Evolutionary conservation across 2,113 vertebrate species (phyloP).

Genomic region (Canis aureus): DNA sequence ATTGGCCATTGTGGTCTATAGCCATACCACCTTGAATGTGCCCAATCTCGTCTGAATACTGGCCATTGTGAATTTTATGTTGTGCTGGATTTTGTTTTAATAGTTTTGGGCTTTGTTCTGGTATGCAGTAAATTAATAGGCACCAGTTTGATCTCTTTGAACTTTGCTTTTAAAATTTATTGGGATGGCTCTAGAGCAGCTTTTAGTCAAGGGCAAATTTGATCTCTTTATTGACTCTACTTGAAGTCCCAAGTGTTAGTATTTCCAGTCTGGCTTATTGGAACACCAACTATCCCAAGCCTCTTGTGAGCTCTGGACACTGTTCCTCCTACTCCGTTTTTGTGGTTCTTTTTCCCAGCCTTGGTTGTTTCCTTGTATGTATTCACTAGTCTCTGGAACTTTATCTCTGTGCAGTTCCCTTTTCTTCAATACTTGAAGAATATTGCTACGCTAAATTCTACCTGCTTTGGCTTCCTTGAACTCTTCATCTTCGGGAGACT

Average conservation of each 20-base stretch:
- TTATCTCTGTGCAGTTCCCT: not conserved
- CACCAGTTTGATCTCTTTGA: not conserved
- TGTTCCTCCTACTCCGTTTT: not conserved
- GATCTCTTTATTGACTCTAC: not conserved
- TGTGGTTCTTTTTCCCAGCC: not conserved
- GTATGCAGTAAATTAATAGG: not conserved
- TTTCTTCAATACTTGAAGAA: not conserved
- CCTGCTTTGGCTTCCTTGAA: not conserved
- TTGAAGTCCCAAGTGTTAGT: not conserved
- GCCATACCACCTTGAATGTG: too few species aligned
- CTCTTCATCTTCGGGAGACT: not conserved
- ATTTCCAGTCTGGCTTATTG: not conserved
- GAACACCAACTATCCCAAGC: too few species aligned
- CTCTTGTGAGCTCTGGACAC: not conserved
- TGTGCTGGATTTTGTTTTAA: constrained; percentile 12
- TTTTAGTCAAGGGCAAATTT: not conserved
- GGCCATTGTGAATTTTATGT: not conserved
- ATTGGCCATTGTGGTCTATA: too few species aligned
- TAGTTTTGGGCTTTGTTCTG: constrained; percentile 28
- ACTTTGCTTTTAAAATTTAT: not conserved
- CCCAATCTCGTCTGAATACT: not conserved
- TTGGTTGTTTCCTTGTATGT: not conserved
- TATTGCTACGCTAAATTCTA: not conserved
- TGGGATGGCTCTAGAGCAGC: not conserved
- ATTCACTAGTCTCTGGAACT: not conserved